Percentiles rank a stretch among this genome's conserved stretches.
phyloP scores from a whole-genome alignment of 2,888 invertebrate species.

The Teleiodes luculella region DNA sequence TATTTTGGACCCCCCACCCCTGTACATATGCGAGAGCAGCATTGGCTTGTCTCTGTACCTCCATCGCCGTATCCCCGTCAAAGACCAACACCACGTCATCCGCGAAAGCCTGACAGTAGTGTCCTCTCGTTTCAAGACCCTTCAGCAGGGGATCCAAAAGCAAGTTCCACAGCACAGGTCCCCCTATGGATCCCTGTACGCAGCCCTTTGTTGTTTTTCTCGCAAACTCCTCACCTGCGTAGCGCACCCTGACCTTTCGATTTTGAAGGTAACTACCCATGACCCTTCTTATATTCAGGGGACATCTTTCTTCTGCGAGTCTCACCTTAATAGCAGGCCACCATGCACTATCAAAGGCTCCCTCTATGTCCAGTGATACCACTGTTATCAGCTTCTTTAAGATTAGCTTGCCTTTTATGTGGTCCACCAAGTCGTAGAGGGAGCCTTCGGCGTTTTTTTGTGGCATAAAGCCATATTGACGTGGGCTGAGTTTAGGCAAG shows the following conservation, averaged over 20 bases:
- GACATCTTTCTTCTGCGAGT: too few species aligned
- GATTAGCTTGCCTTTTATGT: background rate
- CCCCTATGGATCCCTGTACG: background rate
- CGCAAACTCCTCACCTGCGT: background rate
- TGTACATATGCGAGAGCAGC: too few species aligned
- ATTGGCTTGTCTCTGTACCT: background rate
- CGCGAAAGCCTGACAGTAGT: too few species aligned
- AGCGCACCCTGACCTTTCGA: background rate
- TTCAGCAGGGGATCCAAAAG: background rate
- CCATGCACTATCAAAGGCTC: background rate
- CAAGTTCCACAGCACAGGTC: background rate
- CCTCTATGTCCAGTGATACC: background rate
- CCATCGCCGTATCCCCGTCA: conserved; percentile 7
- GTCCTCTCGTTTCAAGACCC: background rate
- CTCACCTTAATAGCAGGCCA: background rate
- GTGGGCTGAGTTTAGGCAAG: conserved; percentile 23
- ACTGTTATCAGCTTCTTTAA: background rate
- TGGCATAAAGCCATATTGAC: conserved; percentile 23
- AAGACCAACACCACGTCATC: background rate
- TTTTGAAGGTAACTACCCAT: background rate
- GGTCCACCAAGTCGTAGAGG: background rate
- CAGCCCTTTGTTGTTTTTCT: background rate
- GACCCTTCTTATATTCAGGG: too few species aligned
- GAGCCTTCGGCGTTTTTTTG: conserved; percentile 13
- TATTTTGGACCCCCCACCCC: background rate